These are phyloP conservation scores for Encarsia formosa DNA, from an alignment of 2,888 invertebrate species.

Conservation along the genomic window DNA sequence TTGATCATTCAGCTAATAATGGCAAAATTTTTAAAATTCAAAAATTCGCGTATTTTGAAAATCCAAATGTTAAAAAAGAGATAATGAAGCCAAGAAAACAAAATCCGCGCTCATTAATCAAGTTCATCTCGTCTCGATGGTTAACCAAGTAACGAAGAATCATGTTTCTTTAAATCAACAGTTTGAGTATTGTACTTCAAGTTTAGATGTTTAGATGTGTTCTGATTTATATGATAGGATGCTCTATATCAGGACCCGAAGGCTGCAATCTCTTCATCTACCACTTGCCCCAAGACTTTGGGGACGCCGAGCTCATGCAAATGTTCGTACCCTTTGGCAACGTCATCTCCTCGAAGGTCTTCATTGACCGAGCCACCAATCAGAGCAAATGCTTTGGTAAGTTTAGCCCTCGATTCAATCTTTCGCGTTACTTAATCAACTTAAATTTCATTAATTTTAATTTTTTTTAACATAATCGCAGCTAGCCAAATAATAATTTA, in stretches of 20 bases:
- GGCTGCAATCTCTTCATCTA: constrained; percentile 99
- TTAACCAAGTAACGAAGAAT: too few relatives aligned
- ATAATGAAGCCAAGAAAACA: constrained; percentile 4
- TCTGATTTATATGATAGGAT: constrained; percentile 64
- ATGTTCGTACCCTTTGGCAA: constrained; percentile 99
- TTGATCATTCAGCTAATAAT: constrained; percentile 21
- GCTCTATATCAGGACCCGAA: constrained; percentile 96
- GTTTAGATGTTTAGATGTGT: constrained; percentile 53
- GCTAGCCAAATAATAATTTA: too few relatives aligned
- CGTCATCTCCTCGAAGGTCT: constrained; percentile 99
- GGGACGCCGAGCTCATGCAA: constrained; percentile 98
- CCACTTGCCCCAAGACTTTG: constrained; percentile 99
- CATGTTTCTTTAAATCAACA: constrained; percentile 30
- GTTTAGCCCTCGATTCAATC: constrained; percentile 49
- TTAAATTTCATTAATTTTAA: too few relatives aligned
- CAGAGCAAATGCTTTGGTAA: constrained; percentile 99
- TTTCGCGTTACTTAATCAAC: too few relatives aligned
- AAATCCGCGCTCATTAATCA: too few relatives aligned
- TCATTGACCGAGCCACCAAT: constrained; percentile 99
- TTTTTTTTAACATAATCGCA: too few relatives aligned
- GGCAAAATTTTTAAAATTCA: not conserved
- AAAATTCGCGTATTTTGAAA: not conserved
- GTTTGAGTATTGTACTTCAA: constrained; percentile 52
- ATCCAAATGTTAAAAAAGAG: constrained; percentile 2
- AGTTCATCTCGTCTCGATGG: too few relatives aligned